phyloP scores from a whole-genome alignment of 2,888 invertebrate genomes.

The Melitaea athalia region DNA sequence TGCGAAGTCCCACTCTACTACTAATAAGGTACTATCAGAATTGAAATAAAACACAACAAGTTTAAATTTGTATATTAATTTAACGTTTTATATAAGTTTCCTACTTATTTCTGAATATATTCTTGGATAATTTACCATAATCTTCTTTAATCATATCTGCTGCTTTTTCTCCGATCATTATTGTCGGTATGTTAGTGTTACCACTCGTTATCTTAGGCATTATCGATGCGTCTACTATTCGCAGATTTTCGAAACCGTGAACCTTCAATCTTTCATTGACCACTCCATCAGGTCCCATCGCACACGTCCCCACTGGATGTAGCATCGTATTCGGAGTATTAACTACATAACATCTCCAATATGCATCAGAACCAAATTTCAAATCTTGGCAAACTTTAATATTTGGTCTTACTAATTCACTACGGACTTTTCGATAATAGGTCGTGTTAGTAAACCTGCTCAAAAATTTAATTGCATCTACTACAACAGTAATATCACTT shows the following conservation, averaged over 20 bases:
- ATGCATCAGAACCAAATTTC: slow-evolving; percentile 83
- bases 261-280: slow-evolving; percentile 85
- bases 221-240: slow-evolving; percentile 86
- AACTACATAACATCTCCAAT: slow-evolving; percentile 84
- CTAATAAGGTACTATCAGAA: too few relatives aligned
- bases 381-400: slow-evolving; percentile 81
- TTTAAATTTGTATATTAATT: too few relatives aligned
- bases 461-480: slow-evolving; percentile 59
- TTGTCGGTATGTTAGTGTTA: slow-evolving; percentile 91
- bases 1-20: too few relatives aligned
- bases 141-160: slow-evolving; percentile 89
- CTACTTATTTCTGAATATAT: too few relatives aligned
- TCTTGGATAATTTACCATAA: slow-evolving; percentile 5
- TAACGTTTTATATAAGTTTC: too few relatives aligned
- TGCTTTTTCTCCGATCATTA: slow-evolving; percentile 93
- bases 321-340: slow-evolving; percentile 82
- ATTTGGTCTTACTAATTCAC: slow-evolving; percentile 50
- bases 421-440: slow-evolving; percentile 54
- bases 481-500: slow-evolving; percentile 51
- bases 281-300: slow-evolving; percentile 87
- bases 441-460: slow-evolving; percentile 54
- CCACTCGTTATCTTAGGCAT: slow-evolving; percentile 85
- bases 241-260: slow-evolving; percentile 82
- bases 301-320: slow-evolving; percentile 87
- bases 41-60: too few relatives aligned